These are phyloP conservation scores for Microctonus hyperodae DNA, from an alignment of 2,888 invertebrate genomes.

Conservation along the genomic window DNA sequence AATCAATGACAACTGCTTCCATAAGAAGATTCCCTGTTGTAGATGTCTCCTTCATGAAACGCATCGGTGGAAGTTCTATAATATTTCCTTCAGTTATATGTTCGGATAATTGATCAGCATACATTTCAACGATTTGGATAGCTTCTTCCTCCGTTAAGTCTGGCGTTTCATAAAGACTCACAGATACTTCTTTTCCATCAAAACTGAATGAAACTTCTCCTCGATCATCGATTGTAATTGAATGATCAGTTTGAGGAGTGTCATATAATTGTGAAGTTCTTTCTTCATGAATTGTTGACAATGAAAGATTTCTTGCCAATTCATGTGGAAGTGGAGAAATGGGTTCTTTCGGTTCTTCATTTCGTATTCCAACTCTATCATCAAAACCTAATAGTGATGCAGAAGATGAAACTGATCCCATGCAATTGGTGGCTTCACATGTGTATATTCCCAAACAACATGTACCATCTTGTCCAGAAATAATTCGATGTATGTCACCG, in stretches of 20 bases:
- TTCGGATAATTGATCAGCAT: conserved; percentile 90
- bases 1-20: conserved; percentile 92
- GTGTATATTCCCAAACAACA: conserved; percentile 91
- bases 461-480: conserved; percentile 88
- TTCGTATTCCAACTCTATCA: conserved; percentile 65
- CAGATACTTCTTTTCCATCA: conserved; percentile 90
- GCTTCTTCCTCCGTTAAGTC: conserved; percentile 93
- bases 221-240: conserved; percentile 79
- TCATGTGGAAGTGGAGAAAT: conserved; percentile 57
- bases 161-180: conserved; percentile 90
- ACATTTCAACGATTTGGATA: conserved; percentile 91
- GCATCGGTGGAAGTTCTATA: conserved; percentile 84
- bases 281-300: conserved; percentile 91
- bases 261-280: conserved; percentile 88
- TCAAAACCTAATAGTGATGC: conserved; percentile 88
- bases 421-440: conserved; percentile 89
- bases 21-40: conserved; percentile 86
- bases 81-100: conserved; percentile 86
- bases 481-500: conserved; percentile 90
- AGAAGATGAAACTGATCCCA: conserved; percentile 89
- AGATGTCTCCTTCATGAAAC: conserved; percentile 89
- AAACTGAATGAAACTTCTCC: conserved; percentile 90
- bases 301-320: conserved; percentile 78
- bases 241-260: conserved; percentile 75
- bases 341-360: conserved; percentile 59